Conservation (phyloP, 2,797 vertebrate genomes). For the Syncerus caffer region DNA sequence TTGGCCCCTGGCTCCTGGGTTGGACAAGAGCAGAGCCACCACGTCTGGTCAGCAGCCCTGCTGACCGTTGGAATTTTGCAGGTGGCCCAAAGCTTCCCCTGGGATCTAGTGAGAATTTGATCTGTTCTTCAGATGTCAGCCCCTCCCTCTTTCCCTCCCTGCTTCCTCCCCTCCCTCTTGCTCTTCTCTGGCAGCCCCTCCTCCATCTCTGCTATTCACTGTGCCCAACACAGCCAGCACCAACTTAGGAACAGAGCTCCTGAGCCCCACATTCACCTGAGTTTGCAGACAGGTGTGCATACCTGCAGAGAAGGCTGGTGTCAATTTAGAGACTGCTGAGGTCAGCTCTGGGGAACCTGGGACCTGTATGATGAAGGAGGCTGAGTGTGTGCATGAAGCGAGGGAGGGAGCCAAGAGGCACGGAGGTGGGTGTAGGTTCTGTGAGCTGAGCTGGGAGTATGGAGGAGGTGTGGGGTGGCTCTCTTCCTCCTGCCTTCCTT, state of each 20-base stretch:
- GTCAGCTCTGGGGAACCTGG: neutral
- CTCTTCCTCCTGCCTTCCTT: neutral
- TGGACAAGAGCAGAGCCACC: neutral
- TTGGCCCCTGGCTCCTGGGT: accelerated
- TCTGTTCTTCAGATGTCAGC: neutral
- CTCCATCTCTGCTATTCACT: neutral
- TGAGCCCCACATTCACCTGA: accelerated
- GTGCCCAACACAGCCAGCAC: too few relatives aligned
- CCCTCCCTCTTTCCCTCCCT: neutral
- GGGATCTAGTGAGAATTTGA: neutral
- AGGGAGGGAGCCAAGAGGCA: accelerated
- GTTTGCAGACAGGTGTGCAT: accelerated
- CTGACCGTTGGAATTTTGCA: accelerated
- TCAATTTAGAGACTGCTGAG: neutral
- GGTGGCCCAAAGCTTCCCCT: too few relatives aligned
- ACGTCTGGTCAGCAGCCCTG: accelerated
- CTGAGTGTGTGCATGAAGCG: accelerated
- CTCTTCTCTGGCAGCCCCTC: neutral
- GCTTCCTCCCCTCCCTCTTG: neutral
- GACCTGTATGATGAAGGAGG: neutral
- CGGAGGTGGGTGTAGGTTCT: neutral
- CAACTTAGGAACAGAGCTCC: neutral
- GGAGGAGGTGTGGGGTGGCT: neutral
- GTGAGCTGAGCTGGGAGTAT: neutral
- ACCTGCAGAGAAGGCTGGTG: neutral